Conservation (phyloP, 2,113 vertebrate genomes). For the Thalassoma bifasciatum region DNA sequence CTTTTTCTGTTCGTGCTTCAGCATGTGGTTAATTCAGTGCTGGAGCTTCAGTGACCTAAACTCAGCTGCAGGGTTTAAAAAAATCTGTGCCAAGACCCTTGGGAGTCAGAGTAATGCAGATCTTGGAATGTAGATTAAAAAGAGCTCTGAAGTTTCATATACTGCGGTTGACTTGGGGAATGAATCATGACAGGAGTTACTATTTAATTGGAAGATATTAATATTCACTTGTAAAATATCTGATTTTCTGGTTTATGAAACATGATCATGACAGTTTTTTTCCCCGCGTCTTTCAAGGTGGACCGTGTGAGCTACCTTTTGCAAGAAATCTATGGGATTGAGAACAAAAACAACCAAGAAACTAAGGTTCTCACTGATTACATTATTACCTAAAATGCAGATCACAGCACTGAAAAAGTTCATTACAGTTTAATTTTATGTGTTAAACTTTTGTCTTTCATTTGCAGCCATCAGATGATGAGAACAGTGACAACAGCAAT, state of each 20-base stretch:
- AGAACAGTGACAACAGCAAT: constrained; percentile 98
- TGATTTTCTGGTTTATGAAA: neutral
- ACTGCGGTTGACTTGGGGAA: neutral
- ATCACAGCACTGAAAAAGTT: neutral
- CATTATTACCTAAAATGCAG: neutral
- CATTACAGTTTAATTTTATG: neutral
- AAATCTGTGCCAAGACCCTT: constrained; percentile 18
- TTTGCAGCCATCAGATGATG: constrained; percentile 91
- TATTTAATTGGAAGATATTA: neutral
- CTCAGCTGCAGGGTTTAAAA: constrained; percentile 6
- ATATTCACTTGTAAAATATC: neutral
- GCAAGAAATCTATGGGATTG: constrained; percentile 99
- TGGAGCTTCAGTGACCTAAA: neutral
- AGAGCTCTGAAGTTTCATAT: neutral
- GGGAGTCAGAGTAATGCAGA: constrained; percentile 19
- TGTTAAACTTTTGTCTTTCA: neutral
- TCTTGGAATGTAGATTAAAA: neutral
- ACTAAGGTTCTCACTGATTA: constrained; percentile 87
- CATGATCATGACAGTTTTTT: neutral
- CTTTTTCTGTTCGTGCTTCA: neutral
- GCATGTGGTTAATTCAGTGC: neutral
- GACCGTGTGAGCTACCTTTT: constrained; percentile 98
- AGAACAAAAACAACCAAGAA: constrained; percentile 99
- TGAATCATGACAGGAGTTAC: neutral
- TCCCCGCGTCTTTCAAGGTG: constrained; percentile 81